Conservation (phyloP, 2,113 vertebrate species). For the Psittacula cyanocephala region DNA sequence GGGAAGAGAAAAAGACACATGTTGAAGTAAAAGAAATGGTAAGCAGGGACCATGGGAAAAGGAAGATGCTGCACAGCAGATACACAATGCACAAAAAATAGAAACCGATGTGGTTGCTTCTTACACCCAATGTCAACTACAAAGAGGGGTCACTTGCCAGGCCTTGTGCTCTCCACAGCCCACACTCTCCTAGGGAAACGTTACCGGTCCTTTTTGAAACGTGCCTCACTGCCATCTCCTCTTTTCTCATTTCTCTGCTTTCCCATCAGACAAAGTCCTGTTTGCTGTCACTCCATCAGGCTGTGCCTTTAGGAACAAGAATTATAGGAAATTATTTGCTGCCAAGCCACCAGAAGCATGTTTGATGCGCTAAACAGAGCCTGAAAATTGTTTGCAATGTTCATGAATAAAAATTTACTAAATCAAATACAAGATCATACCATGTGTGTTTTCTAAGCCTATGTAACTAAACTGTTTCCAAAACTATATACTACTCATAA, state of each 20-base stretch:
- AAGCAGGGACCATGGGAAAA: not conserved
- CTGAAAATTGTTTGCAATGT: not conserved
- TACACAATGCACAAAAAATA: accelerated
- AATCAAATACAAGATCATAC: not conserved
- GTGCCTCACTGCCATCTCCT: not conserved
- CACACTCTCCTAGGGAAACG: not conserved
- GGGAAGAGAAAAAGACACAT: not conserved
- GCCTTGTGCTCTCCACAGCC: not conserved
- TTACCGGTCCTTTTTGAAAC: not conserved
- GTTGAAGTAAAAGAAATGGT: not conserved
- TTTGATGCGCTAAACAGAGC: not conserved
- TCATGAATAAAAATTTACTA: not conserved
- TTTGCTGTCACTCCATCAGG: not conserved
- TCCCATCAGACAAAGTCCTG: not conserved
- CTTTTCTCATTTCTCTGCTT: not conserved
- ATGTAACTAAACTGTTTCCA: not conserved
- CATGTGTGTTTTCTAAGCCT: not conserved
- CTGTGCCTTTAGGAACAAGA: not conserved
- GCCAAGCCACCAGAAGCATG: not conserved
- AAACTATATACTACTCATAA: not conserved
- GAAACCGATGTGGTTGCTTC: not conserved
- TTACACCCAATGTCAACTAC: not conserved
- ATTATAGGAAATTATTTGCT: not conserved
- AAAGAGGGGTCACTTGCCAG: not conserved
- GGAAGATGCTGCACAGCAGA: not conserved